phyloP scores from a whole-genome alignment of 2,888 invertebrate genomes.

The Salticus scenicus region DNA sequence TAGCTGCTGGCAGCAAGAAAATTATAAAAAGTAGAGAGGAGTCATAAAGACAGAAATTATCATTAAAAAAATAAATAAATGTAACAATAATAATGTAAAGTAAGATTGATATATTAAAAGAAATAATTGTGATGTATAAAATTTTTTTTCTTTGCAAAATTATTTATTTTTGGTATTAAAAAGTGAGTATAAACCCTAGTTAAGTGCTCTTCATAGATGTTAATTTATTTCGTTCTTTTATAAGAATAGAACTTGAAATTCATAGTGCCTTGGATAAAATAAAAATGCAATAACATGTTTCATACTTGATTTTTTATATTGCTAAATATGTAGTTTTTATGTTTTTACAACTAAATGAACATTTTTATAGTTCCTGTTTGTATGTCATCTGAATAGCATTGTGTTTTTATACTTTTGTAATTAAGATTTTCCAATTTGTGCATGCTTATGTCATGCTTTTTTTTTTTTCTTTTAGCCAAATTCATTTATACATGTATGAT shows the following conservation, averaged over 20 bases:
- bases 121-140: too few species aligned
- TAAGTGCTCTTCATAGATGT: too few species aligned
- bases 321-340: constrained; percentile 32
- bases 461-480: constrained; percentile 68
- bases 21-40: too few species aligned
- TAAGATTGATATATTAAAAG: too few species aligned
- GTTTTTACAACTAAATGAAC: constrained; percentile 37
- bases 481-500: constrained; percentile 32
- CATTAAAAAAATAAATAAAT: too few species aligned
- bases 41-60: too few species aligned
- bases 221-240: neutral
- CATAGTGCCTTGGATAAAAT: constrained; percentile 5
- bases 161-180: too few species aligned
- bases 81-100: too few species aligned
- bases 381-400: constrained; percentile 49
- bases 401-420: constrained; percentile 59
- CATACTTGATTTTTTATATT: constrained; percentile 11
- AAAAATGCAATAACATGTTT: neutral
- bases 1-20: too few species aligned
- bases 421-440: constrained; percentile 42
- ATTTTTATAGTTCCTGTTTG: constrained; percentile 67
- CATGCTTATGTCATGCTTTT: constrained; percentile 64
- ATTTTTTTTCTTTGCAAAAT: too few species aligned
- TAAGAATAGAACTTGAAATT: neutral
- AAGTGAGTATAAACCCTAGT: too few species aligned